phyloP scores from a whole-genome alignment of 2,113 vertebrate species.

The Cyanoramphus novaezelandiae region DNA sequence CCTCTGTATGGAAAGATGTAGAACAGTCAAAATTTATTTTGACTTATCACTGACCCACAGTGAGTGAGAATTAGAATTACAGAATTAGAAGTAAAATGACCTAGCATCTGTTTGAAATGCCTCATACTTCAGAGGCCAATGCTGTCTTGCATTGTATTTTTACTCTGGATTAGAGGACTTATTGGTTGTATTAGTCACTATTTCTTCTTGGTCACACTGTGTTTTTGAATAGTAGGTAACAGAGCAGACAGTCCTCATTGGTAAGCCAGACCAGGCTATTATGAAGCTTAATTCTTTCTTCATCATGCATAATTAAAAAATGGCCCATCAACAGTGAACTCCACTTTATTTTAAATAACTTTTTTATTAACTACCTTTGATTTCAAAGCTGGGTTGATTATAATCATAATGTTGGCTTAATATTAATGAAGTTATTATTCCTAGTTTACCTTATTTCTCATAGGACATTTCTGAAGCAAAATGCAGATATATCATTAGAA shows the following conservation, averaged over 20 bases:
- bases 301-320: not conserved
- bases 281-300: not conserved
- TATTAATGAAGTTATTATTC: not conserved
- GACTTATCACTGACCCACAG: not conserved
- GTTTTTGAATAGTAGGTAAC: rapidly evolving
- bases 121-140: not conserved
- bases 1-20: not conserved
- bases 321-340: not conserved
- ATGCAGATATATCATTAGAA: not conserved
- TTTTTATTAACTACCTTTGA: not conserved
- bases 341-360: not conserved
- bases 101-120: not conserved
- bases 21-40: not conserved
- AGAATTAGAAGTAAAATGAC: not conserved
- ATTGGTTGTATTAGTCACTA: not conserved
- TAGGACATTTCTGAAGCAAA: not conserved
- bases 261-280: not conserved
- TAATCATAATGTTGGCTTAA: not conserved
- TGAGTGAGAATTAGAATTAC: not conserved
- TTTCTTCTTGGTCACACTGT: not conserved
- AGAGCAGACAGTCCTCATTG: not conserved
- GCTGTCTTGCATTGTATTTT: not conserved
- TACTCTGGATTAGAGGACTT: not conserved
- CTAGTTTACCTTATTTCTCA: not conserved
- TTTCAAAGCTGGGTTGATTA: not conserved